Evolutionary conservation across 2,797 vertebrate species (phyloP), one percentile per base, ranked within the genome.

Genomic region (Octomys mimax): DNA sequence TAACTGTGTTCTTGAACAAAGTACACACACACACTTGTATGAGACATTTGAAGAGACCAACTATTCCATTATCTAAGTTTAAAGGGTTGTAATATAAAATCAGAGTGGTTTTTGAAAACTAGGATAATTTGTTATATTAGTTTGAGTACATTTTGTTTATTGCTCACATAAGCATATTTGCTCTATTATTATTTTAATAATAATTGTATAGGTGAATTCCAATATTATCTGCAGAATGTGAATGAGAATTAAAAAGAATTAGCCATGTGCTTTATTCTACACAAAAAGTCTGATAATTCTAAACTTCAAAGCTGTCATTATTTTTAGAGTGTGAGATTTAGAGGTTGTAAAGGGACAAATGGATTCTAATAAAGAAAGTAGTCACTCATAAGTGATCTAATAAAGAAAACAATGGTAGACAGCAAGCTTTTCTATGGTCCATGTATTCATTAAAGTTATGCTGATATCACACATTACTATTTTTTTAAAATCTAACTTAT

Each of bases 81-180:
- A 16, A 92, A 16, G 1, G 8, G 59, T 79, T 88, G 84, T 79
- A 59, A 3, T 16, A 84, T 42, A 77, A 87, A 96, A 84, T n/a
- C 5, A 80, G 0, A 8, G 28, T 19, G 11, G 6, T 22, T 22
- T 80, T 16, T 13, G 31, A 2, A 92, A 94, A 61, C 0, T 36
- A 24, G 21, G 5, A 13, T 87, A 13, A 2, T 46, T 52, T 3
- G 5, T 1, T 0, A 8, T 64, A 9, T 9, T 42, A 2, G 39
- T 1, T 26, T 86, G 16, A 82, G 9, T 33, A 33, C 39, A 68
- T 83, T 89, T 6, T 28, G 26, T 86, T 4, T 22, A 33, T 39
- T 70, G 28, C 14, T 89, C 24, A 83, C 16, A 62, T 54, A 64
- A 64, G 84, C 22, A 33, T 16, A 89, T 68, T 83, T 93, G 85